Base-by-base conservation (phyloP, 2,113 vertebrate genomes). In the Boleophthalmus pectinirostris region DNA sequence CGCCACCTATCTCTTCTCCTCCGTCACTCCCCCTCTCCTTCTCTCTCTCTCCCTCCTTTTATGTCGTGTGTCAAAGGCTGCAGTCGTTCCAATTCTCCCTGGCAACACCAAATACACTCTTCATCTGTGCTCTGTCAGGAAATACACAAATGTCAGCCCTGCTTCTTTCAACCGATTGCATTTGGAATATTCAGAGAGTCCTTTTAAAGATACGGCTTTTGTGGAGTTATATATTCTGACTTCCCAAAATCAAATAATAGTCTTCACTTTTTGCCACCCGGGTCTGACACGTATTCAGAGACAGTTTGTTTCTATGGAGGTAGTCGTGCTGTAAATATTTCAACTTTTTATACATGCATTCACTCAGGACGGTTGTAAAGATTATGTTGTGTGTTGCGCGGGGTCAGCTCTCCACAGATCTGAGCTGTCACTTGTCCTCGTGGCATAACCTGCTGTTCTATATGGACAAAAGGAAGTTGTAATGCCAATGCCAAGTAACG, bases 91-190 rank as follows among this genome's bases (percentile, higher is more conserved):
- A 63, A 68, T 66, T 51, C 58, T 72, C 58, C 15, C 11, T 12
- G 2, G 33, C 15, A 66, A 24, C 68, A 70, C 66, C 77, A 35
- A 51, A 29, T 51, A 43, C 35, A 43, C n/a, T 75, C 64, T 82
- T 78, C 79, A 79, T 82, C 71, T 78, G 35, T 29, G 54, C 60
- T 75, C 57, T 46, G 45, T 51, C 57, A 68, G 35, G 24, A 71
- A 65, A 29, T 47, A 64, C n/a, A 64, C 45, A 77, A 73, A 72
- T 79, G 72, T 82, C 72, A 78, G 47, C 18, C 43, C 38, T 58
- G 21, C 61, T 47, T 72, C 70, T 81, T 74, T 79, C 14, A 69
- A 43, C 61, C 46, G 43, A 65, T 61, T 51, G 65, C 54, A 58
- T 70, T 79, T 63, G 14, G 58, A 70, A 77, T 69, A 57, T 74